Evolutionary conservation across 2,113 vertebrate genomes (phyloP).

Genomic region (Lampris incognitus): DNA sequence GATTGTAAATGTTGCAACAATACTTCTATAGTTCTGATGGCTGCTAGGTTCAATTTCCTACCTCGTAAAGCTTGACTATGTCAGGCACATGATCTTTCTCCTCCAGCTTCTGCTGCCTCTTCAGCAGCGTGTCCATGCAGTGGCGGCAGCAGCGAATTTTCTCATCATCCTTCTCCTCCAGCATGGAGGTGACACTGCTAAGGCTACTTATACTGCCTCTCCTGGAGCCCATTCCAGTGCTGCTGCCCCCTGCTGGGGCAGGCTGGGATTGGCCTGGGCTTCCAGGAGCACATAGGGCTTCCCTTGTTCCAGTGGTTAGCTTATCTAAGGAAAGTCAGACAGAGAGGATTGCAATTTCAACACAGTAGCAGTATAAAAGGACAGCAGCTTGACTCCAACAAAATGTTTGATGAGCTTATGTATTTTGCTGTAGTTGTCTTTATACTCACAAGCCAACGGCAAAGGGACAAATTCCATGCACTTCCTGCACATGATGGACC

Average conservation of each 20-base stretch:
- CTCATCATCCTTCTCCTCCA: constrained; percentile 96
- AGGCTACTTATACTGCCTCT: constrained; percentile 92
- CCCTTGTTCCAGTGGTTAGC: constrained; percentile 90
- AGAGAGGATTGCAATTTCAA: neutral
- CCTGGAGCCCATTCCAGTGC: constrained; percentile 85
- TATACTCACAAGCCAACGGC: constrained; percentile 88
- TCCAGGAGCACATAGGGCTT: constrained; percentile 83
- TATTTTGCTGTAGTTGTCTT: neutral
- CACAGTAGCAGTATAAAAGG: neutral
- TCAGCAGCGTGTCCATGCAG: constrained; percentile 91
- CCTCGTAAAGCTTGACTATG: constrained; percentile 93
- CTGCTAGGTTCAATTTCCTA: constrained; percentile 48
- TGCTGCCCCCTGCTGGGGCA: constrained; percentile 53
- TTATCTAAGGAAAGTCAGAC: constrained; percentile 82
- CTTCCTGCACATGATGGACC: constrained; percentile 96
- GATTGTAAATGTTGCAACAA: neutral
- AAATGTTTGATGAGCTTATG: neutral
- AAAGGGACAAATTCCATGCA: constrained; percentile 93
- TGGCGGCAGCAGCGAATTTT: constrained; percentile 93
- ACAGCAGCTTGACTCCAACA: neutral
- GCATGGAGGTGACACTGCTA: constrained; percentile 91
- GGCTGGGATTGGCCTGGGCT: constrained; percentile 84
- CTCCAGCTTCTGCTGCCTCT: constrained; percentile 92
- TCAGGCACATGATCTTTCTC: constrained; percentile 89
- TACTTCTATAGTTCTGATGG: neutral